These are phyloP conservation scores for Alsophila aescularia DNA, from an alignment of 2,888 invertebrate genomes.

Conservation along the genomic window DNA sequence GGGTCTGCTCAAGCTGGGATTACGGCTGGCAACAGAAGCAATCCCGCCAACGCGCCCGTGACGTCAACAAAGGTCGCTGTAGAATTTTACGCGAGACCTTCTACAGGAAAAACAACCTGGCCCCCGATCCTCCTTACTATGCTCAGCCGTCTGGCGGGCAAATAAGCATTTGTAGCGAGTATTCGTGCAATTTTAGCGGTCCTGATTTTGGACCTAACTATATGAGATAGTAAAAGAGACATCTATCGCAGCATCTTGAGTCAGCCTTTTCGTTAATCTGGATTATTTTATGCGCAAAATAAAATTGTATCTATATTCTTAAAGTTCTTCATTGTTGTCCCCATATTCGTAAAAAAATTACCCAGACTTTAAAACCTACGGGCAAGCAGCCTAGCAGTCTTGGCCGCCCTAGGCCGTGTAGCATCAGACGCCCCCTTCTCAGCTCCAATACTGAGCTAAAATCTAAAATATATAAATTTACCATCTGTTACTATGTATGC, in stretches of 20 bases:
- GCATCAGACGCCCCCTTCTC: too few species aligned
- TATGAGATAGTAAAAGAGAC: neutral
- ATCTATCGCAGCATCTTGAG: neutral
- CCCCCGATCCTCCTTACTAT: constrained; percentile 83
- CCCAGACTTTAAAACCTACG: too few species aligned
- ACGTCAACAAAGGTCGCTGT: constrained; percentile 76
- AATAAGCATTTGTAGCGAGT: constrained; percentile 70
- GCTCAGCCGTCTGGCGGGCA: constrained; percentile 73
- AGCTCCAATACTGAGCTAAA: too few species aligned
- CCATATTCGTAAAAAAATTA: too few species aligned
- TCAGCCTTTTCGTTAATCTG: neutral
- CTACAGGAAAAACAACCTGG: constrained; percentile 83
- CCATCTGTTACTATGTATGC: too few species aligned
- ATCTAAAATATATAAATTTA: too few species aligned
- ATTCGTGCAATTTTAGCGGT: constrained; percentile 56
- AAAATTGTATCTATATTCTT: too few species aligned
- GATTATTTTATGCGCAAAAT: too few species aligned
- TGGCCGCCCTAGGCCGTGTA: too few species aligned
- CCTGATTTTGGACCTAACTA: neutral
- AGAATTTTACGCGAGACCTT: constrained; percentile 82
- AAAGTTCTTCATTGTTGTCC: too few species aligned
- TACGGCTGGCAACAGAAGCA: constrained; percentile 86
- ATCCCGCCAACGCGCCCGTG: constrained; percentile 55
- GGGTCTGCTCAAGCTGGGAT: constrained; percentile 77
- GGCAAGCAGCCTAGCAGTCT: too few species aligned